Base-by-base conservation (phyloP, 2,888 invertebrate species). In the Archips xylosteana region DNA sequence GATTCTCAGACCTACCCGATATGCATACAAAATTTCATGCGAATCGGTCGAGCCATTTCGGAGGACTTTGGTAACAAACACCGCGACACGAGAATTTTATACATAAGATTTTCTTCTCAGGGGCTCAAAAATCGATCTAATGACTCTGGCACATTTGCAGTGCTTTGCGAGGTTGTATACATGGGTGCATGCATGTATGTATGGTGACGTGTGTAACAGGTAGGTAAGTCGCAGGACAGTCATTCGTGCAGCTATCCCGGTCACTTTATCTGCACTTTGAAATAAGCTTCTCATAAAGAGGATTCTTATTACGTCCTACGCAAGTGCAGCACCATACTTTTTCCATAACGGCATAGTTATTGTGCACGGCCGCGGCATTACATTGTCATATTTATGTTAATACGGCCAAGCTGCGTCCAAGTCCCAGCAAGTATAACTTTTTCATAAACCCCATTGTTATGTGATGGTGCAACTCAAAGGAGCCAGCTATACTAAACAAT, bases 371-470 rank as follows among this genome's bases (percentile, higher is more conserved):
- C 70, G 54, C 12, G 39, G 73, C 73, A 64, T 70, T 65, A 74
- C 57, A 70, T 74, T 74, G 74, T 67, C 64, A 75, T 76, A 75
- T 76, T 77, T 76, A 76, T 77, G 76, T 74, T 76, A 77, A 78
- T 76, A 69, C 66, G 64, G 69, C 71, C 73, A 73, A 67, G 59
- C 74, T 69, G 74, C 67, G 73, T 75, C 74, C 72, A 71, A 74
- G 74, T 70, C 69, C 76, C 67, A 75, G 75, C 67, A 65, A 68
- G 72, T 54, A 75, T 80, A 79, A 81, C 80, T 80, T 81, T 83
- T 81, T 80, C 79, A 81, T 79, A 78, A 74, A 75, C 77, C 76
- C 71, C 71, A 75, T 78, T 78, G 77, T 75, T 76, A 74, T 70
- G 54, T 42, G 57, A n/a, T 59, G 73, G 73, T 64, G 34, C 63